phyloP scores from a whole-genome alignment of 2,888 invertebrate genomes.

The Gerosis bhagava region DNA sequence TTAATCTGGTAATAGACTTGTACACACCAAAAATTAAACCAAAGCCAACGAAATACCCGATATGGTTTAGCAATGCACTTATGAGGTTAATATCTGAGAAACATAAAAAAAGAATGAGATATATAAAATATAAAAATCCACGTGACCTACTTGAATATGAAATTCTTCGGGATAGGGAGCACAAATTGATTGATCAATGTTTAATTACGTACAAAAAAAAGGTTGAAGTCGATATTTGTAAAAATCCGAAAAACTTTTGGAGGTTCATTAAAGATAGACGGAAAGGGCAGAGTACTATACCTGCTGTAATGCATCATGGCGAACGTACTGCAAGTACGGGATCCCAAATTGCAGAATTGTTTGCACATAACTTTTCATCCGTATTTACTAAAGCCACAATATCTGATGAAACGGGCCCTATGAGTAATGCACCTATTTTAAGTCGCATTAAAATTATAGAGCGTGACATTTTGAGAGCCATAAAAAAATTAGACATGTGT shows the following conservation, averaged over 20 bases:
- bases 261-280: conserved; percentile 6
- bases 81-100: background rate
- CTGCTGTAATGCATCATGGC: background rate
- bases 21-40: background rate
- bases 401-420: too few species aligned
- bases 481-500: conserved; percentile 6
- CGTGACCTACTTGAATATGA: conserved; percentile 2
- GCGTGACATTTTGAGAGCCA: conserved; percentile 1
- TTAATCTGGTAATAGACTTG: background rate
- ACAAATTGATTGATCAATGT: background rate
- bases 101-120: background rate
- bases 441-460: conserved; percentile 6
- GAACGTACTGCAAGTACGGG: background rate
- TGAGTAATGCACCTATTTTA: background rate
- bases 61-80: background rate
- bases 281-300: background rate
- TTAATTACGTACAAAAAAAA: background rate
- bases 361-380: conserved; percentile 13
- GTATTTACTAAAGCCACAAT: too few species aligned
- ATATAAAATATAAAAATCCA: conserved; percentile 2
- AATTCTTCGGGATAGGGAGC: conserved; percentile 2
- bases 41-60: background rate
- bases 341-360: background rate
- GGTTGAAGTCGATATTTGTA: background rate
- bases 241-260: conserved; percentile 6